Conservation (phyloP, 2,113 vertebrate genomes). For the Bufo bufo region DNA sequence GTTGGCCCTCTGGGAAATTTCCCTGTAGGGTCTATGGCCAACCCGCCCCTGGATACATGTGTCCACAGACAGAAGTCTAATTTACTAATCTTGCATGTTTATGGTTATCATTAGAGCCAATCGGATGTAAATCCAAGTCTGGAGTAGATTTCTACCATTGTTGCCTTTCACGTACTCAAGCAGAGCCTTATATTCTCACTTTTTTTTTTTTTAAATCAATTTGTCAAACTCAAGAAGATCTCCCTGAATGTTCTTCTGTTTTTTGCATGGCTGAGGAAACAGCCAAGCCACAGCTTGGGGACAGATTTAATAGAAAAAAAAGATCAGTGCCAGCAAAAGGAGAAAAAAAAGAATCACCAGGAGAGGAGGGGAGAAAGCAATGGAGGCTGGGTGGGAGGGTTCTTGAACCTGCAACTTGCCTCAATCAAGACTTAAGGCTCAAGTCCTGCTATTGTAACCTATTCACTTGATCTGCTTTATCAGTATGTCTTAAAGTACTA, state of each 20-base stretch:
- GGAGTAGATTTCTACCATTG: neutral
- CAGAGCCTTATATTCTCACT: neutral
- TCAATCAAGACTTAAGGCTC: slow-evolving; percentile 82
- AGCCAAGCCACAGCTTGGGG: slow-evolving; percentile 69
- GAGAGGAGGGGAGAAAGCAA: slow-evolving; percentile 74
- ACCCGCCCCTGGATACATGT: no score
- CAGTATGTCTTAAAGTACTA: slow-evolving; percentile 82
- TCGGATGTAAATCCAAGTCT: neutral
- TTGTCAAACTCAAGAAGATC: neutral
- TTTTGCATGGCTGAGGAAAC: slow-evolving; percentile 62
- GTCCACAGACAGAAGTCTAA: neutral
- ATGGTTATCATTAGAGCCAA: neutral
- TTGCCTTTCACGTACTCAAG: neutral
- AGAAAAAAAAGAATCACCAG: neutral
- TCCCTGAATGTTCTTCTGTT: neutral
- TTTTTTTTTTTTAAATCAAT: neutral
- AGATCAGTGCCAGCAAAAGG: neutral
- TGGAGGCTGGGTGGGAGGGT: slow-evolving; percentile 33
- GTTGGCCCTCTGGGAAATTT: no score
- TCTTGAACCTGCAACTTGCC: slow-evolving; percentile 77
- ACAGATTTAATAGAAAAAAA: slow-evolving; percentile 29
- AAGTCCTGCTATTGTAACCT: slow-evolving; percentile 99
- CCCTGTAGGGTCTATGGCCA: no score
- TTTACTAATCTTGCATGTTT: neutral
- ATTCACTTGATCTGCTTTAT: slow-evolving; percentile 93